These are phyloP conservation scores for Harpagus bidentatus DNA, from an alignment of 2,113 vertebrate species.

Conservation along the genomic window DNA sequence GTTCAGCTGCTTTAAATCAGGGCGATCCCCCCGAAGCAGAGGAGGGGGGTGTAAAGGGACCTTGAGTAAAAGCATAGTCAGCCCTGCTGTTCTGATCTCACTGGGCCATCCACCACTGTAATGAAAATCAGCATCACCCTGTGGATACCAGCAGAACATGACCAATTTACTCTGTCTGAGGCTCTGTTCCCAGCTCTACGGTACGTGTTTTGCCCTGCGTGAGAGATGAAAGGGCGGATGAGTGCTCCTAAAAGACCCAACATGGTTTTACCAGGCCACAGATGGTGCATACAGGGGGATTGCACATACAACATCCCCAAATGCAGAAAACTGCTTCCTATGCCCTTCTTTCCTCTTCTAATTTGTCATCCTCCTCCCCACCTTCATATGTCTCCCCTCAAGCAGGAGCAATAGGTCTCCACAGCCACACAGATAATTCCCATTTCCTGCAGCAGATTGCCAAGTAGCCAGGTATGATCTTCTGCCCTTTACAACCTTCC, in stretches of 20 bases:
- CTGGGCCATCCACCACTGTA: background rate
- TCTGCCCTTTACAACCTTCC: background rate
- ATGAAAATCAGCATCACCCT: background rate
- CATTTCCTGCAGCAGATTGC: background rate
- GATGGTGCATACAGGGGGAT: background rate
- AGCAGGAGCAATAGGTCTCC: background rate
- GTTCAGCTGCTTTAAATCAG: background rate
- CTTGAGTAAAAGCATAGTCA: background rate
- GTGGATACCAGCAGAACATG: background rate
- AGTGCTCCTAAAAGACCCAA: background rate
- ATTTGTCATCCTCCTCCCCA: background rate
- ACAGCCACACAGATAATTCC: background rate
- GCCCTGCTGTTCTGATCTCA: background rate
- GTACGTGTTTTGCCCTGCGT: background rate
- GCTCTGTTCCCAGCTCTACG: background rate
- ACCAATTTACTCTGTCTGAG: background rate
- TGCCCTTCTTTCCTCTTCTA: background rate
- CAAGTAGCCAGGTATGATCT: background rate
- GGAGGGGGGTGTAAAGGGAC: background rate
- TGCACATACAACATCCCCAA: background rate
- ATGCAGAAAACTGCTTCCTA: background rate
- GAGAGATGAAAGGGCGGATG: background rate
- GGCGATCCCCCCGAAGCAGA: background rate
- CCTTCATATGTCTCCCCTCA: background rate
- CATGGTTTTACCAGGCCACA: rapidly evolving